Conservation (phyloP, 2,888 invertebrate genomes). For the Drosophila stalkeri region DNA sequence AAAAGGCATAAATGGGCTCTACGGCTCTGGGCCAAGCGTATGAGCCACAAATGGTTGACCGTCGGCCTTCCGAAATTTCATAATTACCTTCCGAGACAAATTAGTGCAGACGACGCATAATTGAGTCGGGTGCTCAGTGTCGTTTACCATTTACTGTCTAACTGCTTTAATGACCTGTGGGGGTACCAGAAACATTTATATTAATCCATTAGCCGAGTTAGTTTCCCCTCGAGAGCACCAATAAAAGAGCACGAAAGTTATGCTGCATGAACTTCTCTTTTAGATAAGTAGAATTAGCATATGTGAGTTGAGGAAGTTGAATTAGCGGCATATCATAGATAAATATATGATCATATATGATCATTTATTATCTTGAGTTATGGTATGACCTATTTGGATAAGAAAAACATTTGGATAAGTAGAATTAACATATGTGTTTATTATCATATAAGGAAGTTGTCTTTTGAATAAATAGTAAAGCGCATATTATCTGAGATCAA, state of each 20-base stretch:
- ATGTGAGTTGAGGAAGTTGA: background rate
- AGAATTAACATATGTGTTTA: too few relatives aligned
- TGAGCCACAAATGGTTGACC: slow-evolving; percentile 28
- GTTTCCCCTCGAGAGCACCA: slow-evolving; percentile 2
- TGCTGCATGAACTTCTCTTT: background rate
- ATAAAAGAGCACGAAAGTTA: background rate
- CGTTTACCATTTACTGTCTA: slow-evolving; percentile 32
- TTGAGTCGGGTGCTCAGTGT: slow-evolving; percentile 47
- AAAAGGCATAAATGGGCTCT: background rate
- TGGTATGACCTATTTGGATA: too few relatives aligned
- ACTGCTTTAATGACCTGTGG: slow-evolving; percentile 38
- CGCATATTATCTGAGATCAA: too few relatives aligned
- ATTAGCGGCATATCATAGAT: background rate
- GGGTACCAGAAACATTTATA: slow-evolving; percentile 31
- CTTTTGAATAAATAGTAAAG: too few relatives aligned
- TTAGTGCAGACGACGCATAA: slow-evolving; percentile 46
- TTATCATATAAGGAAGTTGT: too few relatives aligned
- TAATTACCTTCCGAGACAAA: slow-evolving; percentile 48
- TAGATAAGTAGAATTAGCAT: background rate
- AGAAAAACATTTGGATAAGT: too few relatives aligned
- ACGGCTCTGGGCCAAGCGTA: slow-evolving; percentile 19
- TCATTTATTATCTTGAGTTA: too few relatives aligned
- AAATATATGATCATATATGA: background rate
- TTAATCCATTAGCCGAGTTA: slow-evolving; percentile 32
- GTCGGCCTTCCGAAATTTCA: slow-evolving; percentile 38